A percentile compares a stretch with the other conserved stretches of the same genome.
Evolutionary conservation across 2,113 vertebrate genomes (phyloP).

Genomic region (Empidonax traillii): DNA sequence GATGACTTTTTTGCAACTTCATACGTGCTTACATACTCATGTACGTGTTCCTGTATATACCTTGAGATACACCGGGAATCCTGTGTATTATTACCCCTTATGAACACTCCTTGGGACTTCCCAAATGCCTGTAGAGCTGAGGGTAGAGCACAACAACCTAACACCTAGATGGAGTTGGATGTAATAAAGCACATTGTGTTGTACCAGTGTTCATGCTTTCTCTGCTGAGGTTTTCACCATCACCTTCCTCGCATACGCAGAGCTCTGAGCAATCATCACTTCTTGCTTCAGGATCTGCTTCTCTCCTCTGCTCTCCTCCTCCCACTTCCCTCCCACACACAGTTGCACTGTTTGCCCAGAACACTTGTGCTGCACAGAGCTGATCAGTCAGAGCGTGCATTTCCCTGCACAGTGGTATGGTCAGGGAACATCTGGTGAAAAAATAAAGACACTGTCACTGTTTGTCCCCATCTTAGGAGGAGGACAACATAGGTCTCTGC

Average conservation of each 20-base stretch:
- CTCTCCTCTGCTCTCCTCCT: not conserved
- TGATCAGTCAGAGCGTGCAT: not conserved
- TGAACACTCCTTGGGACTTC: not conserved
- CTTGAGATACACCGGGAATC: not conserved
- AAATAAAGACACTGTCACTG: not conserved
- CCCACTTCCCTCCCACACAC: not conserved
- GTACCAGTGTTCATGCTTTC: rapidly evolving
- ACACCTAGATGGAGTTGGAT: not conserved
- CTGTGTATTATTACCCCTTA: not conserved
- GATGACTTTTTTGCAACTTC: not conserved
- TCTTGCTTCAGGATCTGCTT: not conserved
- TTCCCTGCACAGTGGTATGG: not conserved
- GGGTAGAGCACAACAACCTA: not conserved
- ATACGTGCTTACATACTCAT: not conserved
- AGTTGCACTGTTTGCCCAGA: not conserved
- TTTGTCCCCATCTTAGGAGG: not conserved
- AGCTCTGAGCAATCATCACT: not conserved
- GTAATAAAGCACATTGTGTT: not conserved
- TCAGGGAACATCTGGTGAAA: not conserved
- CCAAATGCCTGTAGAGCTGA: not conserved
- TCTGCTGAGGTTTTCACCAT: not conserved
- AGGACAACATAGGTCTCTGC: not conserved
- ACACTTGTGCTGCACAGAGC: not conserved
- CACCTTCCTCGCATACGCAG: not conserved
- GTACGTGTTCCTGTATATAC: not conserved